Evolutionary conservation across 2,797 vertebrate species (phyloP).

Genomic region (Mycteria americana): DNA sequence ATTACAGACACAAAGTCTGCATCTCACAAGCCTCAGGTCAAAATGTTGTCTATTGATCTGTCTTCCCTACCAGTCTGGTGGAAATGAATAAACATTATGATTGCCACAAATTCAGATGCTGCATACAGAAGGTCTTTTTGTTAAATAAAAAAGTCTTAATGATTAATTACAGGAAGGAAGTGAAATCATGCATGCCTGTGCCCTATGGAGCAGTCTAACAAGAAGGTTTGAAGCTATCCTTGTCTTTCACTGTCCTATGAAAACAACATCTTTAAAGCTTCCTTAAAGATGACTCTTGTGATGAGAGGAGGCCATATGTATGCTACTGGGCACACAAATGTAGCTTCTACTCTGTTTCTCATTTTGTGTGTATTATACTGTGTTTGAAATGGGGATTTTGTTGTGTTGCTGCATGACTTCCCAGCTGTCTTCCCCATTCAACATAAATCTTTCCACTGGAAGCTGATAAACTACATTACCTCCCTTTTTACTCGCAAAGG

Average conservation of each 20-base stretch:
- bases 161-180: slow-evolving; percentile 37
- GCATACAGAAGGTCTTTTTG: neutral
- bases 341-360: neutral
- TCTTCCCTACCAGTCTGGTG: neutral
- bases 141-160: neutral
- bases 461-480: neutral
- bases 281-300: neutral
- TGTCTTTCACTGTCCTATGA: neutral
- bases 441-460: neutral
- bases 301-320: neutral
- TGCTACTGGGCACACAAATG: neutral
- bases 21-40: slow-evolving; percentile 21
- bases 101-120: neutral
- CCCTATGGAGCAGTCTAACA: neutral
- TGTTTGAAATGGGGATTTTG: neutral
- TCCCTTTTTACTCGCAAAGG: neutral
- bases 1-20: slow-evolving; percentile 43
- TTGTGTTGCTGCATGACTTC: neutral
- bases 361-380: neutral
- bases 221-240: neutral
- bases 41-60: slow-evolving; percentile 40
- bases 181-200: neutral
- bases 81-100: slow-evolving; percentile 25
- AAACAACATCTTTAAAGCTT: neutral
- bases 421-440: neutral